These are phyloP conservation scores for Limenitis camilla DNA, from an alignment of 2,888 invertebrate species.

Conservation along the genomic window DNA sequence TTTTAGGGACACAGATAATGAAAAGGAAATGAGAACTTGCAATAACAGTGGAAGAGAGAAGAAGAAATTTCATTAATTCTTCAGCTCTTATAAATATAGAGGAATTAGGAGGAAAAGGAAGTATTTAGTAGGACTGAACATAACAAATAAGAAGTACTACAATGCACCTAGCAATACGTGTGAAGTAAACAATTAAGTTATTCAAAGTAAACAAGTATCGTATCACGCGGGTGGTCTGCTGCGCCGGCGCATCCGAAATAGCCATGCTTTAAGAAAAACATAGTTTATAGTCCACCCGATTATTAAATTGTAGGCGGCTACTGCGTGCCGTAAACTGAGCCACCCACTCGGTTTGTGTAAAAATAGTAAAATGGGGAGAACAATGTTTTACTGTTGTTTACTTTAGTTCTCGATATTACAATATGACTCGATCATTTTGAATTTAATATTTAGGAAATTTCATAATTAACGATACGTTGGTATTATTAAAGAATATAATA, in stretches of 20 bases:
- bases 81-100: too few species aligned
- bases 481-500: too few species aligned
- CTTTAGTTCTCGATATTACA: background rate
- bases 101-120: too few species aligned
- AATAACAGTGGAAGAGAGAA: too few species aligned
- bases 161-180: conserved; percentile 20
- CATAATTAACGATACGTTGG: too few species aligned
- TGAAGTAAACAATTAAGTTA: conserved; percentile 41
- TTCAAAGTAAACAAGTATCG: conserved; percentile 18
- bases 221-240: conserved; percentile 55
- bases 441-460: too few species aligned
- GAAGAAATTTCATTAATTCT: too few species aligned
- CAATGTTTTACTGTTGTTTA: conserved; percentile 25
- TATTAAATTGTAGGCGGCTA: conserved; percentile 68
- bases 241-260: conserved; percentile 53
- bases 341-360: conserved; percentile 58
- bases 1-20: too few species aligned
- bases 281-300: conserved; percentile 59
- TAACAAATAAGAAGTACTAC: background rate
- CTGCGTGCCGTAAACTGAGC: conserved; percentile 58
- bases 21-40: too few species aligned
- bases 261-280: conserved; percentile 66
- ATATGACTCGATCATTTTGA: too few species aligned
- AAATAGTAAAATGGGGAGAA: conserved; percentile 42
- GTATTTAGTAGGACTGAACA: too few species aligned